Conservation (phyloP, 2,113 vertebrate genomes). For the Eurystomus gularis region DNA sequence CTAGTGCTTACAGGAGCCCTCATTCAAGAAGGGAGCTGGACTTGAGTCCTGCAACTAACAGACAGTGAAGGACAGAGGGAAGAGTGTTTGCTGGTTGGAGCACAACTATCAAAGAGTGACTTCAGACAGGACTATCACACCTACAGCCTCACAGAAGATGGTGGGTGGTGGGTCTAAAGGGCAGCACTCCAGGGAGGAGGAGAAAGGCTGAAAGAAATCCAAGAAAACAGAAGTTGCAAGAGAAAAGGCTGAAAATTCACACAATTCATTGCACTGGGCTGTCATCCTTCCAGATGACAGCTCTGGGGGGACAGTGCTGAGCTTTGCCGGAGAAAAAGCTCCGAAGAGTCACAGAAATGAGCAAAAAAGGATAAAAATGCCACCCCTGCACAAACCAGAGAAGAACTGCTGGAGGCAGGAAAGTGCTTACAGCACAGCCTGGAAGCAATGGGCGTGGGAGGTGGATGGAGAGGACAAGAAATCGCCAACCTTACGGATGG, state of each 20-base stretch:
- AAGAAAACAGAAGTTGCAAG: background rate
- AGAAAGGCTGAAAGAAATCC: background rate
- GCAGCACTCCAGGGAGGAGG: background rate
- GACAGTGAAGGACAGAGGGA: background rate
- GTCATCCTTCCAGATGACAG: background rate
- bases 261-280: background rate
- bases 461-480: background rate
- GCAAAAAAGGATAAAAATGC: background rate
- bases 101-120: background rate
- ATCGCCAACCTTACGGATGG: background rate
- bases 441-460: background rate
- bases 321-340: background rate
- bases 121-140: background rate
- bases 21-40: background rate
- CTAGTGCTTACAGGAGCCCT: background rate
- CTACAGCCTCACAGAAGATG: background rate
- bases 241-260: background rate
- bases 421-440: background rate
- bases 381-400: background rate
- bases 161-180: background rate
- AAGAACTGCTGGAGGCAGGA: background rate
- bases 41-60: background rate
- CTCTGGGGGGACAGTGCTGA: background rate
- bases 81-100: background rate
- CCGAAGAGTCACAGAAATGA: background rate